Evolutionary conservation across 1,140 invertebrate genomes (phyloP), one percentile per base, ranked within the genome.

Genomic region (Teleogryllus occipitalis): DNA sequence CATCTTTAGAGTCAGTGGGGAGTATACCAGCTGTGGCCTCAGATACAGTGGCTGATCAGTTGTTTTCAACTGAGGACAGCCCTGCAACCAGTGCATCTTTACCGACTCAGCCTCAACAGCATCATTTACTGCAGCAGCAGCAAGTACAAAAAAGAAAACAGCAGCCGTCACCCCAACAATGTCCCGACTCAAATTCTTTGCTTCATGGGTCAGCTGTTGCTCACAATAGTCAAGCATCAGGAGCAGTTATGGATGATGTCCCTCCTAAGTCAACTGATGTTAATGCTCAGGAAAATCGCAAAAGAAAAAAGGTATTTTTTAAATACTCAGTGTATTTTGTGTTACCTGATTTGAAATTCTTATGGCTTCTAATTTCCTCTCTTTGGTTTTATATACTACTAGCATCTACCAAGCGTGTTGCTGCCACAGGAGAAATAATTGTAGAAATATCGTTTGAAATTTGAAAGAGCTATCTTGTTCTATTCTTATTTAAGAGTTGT

Each of bases 1-100:
- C 90, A 7, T 86, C 88, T 15, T 86, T 90, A 21, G 89, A 90
- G 78, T 86, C 83, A 54, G 83, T 81, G n/a, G 27, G 18, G 0
- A 21, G 27, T 47, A 48, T 22, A 75, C 78, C 74, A 15, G 39
- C 72, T 12, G 22, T 15, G n/a, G 47, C 47, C 21, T 22, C 46
- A 48, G 73, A 79, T 47, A n/a, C 27, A 10, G 18, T 27, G 6
- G 46, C 7, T 74, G 78, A 74, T 21, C 73, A 8, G 14, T n/a
- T 10, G n/a, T 47, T 39, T 7, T n/a, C 3, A 12, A 46, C 7
- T 2, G 76, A 39, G 21, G 12, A 18, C 8, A 12, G 8, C 12
- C 14, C 22, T 8, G 6, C 39, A 18, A 18, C 10, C 10, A 14
- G 10, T 65, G 54, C 54, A 10, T 65, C 54, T 18, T 1, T 65